phyloP scores from a whole-genome alignment of 2,888 invertebrate species.

The Petrolisthes cinctipes region DNA sequence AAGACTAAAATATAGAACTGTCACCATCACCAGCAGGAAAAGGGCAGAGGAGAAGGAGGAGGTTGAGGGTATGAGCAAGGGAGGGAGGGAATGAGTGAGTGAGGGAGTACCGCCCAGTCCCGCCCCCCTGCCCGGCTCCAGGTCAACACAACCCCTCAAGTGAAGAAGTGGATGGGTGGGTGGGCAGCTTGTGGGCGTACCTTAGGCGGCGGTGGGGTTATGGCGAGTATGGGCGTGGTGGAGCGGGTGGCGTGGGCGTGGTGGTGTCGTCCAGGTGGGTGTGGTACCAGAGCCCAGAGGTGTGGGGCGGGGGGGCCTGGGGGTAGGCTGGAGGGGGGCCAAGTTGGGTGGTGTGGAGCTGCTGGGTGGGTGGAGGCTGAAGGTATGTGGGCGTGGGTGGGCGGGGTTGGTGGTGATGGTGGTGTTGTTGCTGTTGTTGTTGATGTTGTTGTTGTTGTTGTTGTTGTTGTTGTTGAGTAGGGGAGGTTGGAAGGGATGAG shows the following conservation, averaged over 20 bases:
- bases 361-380: slow-evolving; percentile 45
- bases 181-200: slow-evolving; percentile 57
- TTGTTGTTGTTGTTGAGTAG: slow-evolving; percentile 7
- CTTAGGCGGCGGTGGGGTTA: slow-evolving; percentile 43
- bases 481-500: slow-evolving; percentile 19
- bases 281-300: slow-evolving; percentile 55
- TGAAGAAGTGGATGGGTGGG: slow-evolving; percentile 30
- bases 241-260: slow-evolving; percentile 45
- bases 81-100: not conserved
- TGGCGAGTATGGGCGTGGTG: slow-evolving; percentile 53
- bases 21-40: slow-evolving; percentile 10
- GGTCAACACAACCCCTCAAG: slow-evolving; percentile 20
- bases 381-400: slow-evolving; percentile 53
- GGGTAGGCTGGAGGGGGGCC: slow-evolving; percentile 45
- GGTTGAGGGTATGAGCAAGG: not conserved
- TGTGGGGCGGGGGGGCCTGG: slow-evolving; percentile 47
- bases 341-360: slow-evolving; percentile 41
- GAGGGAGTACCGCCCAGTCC: slow-evolving; percentile 7
- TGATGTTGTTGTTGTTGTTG: slow-evolving; percentile 12
- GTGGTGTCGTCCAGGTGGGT: slow-evolving; percentile 48
- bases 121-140: not conserved
- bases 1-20: no score
- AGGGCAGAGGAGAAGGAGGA: slow-evolving; percentile 11
- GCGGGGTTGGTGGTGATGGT: slow-evolving; percentile 34
- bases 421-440: slow-evolving; percentile 29